Percentiles rank a stretch among this genome's conserved stretches.
Evolutionary conservation across 1,140 invertebrate species (phyloP).

Genomic region (Proctacanthus coquilletti): DNA sequence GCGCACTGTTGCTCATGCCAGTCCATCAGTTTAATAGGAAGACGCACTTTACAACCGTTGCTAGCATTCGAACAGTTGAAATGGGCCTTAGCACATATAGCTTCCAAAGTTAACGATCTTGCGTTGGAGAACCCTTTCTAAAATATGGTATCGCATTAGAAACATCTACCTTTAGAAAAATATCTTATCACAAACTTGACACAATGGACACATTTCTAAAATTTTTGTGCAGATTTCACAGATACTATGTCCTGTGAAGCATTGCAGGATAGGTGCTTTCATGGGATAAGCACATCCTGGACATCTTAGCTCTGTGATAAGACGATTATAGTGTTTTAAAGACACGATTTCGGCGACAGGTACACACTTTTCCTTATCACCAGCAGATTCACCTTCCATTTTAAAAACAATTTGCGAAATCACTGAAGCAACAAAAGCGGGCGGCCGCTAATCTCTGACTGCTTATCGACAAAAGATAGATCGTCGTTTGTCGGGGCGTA

Average conservation of each 20-base stretch:
- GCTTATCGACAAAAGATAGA: too few relatives aligned
- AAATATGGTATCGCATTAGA: too few relatives aligned
- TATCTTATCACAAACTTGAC: slow-evolving; percentile 16
- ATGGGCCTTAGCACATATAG: slow-evolving; percentile 23
- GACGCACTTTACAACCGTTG: slow-evolving; percentile 19
- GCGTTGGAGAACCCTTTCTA: slow-evolving; percentile 22
- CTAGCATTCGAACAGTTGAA: slow-evolving; percentile 21
- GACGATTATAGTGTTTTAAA: slow-evolving; percentile 19
- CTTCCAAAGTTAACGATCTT: slow-evolving; percentile 26
- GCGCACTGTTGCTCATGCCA: slow-evolving; percentile 28
- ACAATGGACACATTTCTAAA: slow-evolving; percentile 24
- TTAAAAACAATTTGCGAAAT: too few relatives aligned
- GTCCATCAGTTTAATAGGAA: slow-evolving; percentile 21
- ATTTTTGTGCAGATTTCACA: slow-evolving; percentile 25
- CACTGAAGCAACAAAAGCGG: too few relatives aligned
- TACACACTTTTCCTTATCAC: too few relatives aligned
- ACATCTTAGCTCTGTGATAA: slow-evolving; percentile 26
- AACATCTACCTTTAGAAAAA: too few relatives aligned
- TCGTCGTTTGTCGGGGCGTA: too few relatives aligned
- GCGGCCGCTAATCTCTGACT: too few relatives aligned
- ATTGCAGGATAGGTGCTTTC: slow-evolving; percentile 23
- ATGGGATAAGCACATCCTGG: slow-evolving; percentile 26
- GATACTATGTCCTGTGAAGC: slow-evolving; percentile 24
- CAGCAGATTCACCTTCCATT: too few relatives aligned
- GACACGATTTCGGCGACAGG: slow-evolving; percentile 12